These are phyloP conservation scores for Vespertilio murinus DNA, from an alignment of 2,797 vertebrate species.

Conservation along the genomic window DNA sequence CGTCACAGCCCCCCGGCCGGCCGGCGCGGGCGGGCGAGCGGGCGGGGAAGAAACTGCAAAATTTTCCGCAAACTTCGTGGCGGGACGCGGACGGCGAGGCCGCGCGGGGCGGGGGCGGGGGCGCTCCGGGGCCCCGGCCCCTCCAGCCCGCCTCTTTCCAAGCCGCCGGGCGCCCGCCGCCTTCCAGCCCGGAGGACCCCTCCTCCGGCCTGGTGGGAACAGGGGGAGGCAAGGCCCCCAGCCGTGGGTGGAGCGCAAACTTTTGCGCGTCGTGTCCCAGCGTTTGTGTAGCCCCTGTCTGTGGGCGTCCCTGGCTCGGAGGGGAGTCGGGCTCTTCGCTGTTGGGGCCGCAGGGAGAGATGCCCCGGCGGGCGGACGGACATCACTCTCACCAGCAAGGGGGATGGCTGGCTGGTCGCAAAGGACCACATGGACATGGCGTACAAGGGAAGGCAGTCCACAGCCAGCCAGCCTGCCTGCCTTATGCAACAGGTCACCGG, in stretches of 20 bases:
- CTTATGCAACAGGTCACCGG: conserved; percentile 62
- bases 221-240: conserved; percentile 34
- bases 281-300: not conserved
- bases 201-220: not conserved
- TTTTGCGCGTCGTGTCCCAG: conserved; percentile 8
- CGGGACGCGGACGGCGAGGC: not conserved
- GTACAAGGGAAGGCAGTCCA: conserved; percentile 48
- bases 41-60: conserved; percentile 65
- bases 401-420: conserved; percentile 19
- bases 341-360: conserved; percentile 40
- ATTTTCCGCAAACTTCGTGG: conserved; percentile 71
- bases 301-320: not conserved
- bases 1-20: conserved; percentile 70
- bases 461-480: conserved; percentile 32
- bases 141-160: not conserved
- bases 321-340: not conserved
- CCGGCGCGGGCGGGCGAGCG: not conserved
- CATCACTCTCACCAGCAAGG: conserved; percentile 39
- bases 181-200: not conserved
- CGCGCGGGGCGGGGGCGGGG: not conserved
- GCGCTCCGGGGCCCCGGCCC: not conserved
- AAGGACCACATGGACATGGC: conserved; percentile 65
- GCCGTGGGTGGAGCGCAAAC: not conserved
- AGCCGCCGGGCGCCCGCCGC: not conserved
- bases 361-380: conserved; percentile 36